phyloP scores from a whole-genome alignment of 2,888 invertebrate genomes.

The Aleiodes leptofemur region DNA sequence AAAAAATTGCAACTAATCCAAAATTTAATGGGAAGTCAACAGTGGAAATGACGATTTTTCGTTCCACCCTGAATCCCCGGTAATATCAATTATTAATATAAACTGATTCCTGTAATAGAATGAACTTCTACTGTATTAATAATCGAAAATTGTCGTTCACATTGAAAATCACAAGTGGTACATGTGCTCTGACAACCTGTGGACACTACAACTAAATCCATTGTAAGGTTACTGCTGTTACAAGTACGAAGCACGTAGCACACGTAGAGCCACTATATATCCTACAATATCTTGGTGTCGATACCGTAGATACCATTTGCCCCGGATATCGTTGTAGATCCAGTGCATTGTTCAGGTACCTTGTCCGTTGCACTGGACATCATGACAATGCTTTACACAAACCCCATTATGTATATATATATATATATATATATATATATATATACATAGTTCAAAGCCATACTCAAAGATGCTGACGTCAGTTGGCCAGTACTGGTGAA shows the following conservation, averaged over 20 bases:
- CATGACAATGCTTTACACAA: slow-evolving; percentile 18
- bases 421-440: not conserved
- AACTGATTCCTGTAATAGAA: no score
- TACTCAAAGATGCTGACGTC: slow-evolving; percentile 28
- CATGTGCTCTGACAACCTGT: slow-evolving; percentile 24
- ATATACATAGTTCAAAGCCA: not conserved
- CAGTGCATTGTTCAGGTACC: slow-evolving; percentile 23
- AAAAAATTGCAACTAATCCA: no score
- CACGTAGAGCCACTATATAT: slow-evolving; percentile 23
- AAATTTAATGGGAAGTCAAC: no score
- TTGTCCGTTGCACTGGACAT: slow-evolving; percentile 30
- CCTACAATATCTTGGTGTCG: slow-evolving; percentile 24
- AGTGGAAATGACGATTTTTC: no score
- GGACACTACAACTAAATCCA: slow-evolving; percentile 17
- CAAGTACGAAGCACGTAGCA: slow-evolving; percentile 12
- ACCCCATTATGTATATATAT: not conserved
- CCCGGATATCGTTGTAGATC: slow-evolving; percentile 28
- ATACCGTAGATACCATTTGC: slow-evolving; percentile 33
- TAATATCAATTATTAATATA: no score
- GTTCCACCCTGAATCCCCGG: no score
- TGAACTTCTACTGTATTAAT: not conserved
- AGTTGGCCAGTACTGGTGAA: slow-evolving; percentile 17
- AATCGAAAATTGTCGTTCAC: not conserved
- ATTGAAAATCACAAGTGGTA: slow-evolving; percentile 14
- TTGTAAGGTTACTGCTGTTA: slow-evolving; percentile 16